These are phyloP conservation scores for Meghimatium bilineatum DNA, from an alignment of 2,888 invertebrate genomes.

Conservation along the genomic window DNA sequence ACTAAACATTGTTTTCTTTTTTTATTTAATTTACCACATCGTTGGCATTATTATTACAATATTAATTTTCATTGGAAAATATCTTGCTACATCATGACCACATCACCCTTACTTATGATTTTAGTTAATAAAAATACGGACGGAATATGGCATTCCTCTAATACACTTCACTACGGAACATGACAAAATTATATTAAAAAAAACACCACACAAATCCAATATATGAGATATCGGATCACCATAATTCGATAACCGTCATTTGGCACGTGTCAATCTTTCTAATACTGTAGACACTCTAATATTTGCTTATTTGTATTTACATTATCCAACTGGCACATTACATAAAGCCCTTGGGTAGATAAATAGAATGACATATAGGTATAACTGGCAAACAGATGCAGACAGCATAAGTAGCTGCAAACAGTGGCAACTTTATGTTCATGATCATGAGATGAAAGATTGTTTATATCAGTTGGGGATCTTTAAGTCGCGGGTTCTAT, in stretches of 20 bases:
- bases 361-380: not conserved
- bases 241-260: not conserved
- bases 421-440: not conserved
- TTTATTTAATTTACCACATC: no score
- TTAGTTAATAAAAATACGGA: no score
- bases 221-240: not conserved
- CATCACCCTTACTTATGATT: no score
- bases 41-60: no score
- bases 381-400: not conserved
- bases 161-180: no score
- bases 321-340: not conserved
- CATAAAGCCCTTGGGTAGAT: not conserved
- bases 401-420: not conserved
- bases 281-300: not conserved
- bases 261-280: slow-evolving; percentile 28
- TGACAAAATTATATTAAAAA: no score
- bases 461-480: no score
- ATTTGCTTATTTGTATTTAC: slow-evolving; percentile 18
- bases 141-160: no score
- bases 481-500: no score
- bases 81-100: no score
- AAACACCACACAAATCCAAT: not conserved
- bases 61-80: no score
- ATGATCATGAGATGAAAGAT: not conserved
- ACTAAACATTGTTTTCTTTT: no score